Percentiles rank a stretch among this genome's conserved stretches.
Conservation (phyloP, 1,140 invertebrate genomes). For the Potamilus streckersoni region DNA sequence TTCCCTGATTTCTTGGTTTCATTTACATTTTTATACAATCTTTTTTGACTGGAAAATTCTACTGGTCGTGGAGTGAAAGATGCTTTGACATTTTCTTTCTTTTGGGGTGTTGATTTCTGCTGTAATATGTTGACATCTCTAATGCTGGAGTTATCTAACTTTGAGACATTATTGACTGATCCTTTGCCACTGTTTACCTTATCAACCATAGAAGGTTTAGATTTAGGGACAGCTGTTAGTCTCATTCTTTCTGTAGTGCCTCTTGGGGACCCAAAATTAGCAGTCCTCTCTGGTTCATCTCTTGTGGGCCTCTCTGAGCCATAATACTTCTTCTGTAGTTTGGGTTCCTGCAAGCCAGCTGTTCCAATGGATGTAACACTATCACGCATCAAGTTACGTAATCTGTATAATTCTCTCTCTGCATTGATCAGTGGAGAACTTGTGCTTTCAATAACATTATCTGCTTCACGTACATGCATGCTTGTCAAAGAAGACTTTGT, state of each 20-base stretch:
- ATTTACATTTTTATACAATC: slow-evolving; percentile 9
- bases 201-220: background rate
- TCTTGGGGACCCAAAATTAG: slow-evolving; percentile 20
- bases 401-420: slow-evolving; percentile 50
- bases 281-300: slow-evolving; percentile 11
- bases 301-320: slow-evolving; percentile 34
- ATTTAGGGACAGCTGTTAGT: slow-evolving; percentile 19
- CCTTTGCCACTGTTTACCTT: no score
- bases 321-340: slow-evolving; percentile 49
- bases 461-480: background rate
- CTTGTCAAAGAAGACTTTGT: background rate
- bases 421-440: slow-evolving; percentile 55
- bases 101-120: no score
- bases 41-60: slow-evolving; percentile 28
- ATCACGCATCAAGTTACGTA: slow-evolving; percentile 41
- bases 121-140: no score
- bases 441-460: slow-evolving; percentile 1
- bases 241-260: slow-evolving; percentile 28
- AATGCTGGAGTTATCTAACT: no score
- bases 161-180: no score
- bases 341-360: slow-evolving; percentile 20
- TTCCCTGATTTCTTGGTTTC: slow-evolving; percentile 21
- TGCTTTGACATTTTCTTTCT: no score
- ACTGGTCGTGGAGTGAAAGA: slow-evolving; percentile 2
- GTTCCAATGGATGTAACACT: slow-evolving; percentile 27